Conservation (phyloP, 2,797 vertebrate species). For the Alauda arvensis region DNA sequence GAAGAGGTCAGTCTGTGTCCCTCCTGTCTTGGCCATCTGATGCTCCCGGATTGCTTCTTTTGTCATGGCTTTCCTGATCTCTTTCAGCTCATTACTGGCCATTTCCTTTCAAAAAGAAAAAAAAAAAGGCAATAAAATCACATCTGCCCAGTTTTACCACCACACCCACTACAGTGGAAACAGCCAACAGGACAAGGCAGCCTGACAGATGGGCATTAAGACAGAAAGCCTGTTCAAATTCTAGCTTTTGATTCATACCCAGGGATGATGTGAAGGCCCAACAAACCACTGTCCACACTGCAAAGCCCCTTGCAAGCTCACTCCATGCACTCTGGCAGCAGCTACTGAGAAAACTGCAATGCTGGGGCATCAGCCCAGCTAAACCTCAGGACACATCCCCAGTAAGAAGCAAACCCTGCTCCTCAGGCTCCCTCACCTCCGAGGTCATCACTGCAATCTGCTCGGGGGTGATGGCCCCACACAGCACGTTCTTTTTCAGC, state of each 20-base stretch:
- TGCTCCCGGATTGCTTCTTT: slow-evolving; percentile 96
- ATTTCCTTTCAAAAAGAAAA: slow-evolving; percentile 80
- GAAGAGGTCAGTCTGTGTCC: slow-evolving; percentile 92
- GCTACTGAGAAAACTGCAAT: not conserved
- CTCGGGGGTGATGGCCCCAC: slow-evolving; percentile 82
- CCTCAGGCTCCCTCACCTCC: slow-evolving; percentile 75
- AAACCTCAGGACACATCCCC: not conserved
- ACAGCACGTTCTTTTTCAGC: slow-evolving; percentile 86
- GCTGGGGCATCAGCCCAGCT: not conserved
- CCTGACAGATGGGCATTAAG: not conserved
- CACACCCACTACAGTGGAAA: not conserved
- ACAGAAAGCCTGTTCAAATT: not conserved
- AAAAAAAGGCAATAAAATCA: not conserved
- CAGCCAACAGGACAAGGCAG: not conserved
- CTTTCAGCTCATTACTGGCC: slow-evolving; percentile 94
- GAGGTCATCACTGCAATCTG: slow-evolving; percentile 90
- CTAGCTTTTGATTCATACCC: not conserved
- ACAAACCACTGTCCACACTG: not conserved
- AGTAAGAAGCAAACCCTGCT: not conserved
- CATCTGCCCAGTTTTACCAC: not conserved
- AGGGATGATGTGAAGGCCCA: not conserved
- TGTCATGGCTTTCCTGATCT: slow-evolving; percentile 92
- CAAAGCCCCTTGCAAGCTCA: not conserved
- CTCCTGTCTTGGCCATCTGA: slow-evolving; percentile 91
- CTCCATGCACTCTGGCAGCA: not conserved